Percentiles rank a stretch among this genome's conserved stretches.
Conservation (phyloP, 2,888 invertebrate species). For the Marasmarcha lunaedactyla region DNA sequence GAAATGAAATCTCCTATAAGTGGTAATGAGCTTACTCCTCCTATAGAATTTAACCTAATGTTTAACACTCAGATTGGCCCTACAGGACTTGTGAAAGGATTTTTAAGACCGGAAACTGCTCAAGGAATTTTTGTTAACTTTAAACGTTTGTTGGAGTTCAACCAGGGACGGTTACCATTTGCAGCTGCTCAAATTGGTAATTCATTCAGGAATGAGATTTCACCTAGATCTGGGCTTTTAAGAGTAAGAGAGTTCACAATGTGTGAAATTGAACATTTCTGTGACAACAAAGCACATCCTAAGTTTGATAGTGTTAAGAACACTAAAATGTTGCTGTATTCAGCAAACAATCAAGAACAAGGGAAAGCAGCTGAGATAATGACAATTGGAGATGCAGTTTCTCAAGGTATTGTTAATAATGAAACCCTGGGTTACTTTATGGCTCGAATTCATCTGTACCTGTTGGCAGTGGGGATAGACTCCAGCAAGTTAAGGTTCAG, state of each 20-base stretch:
- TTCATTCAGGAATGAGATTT: conserved; percentile 99
- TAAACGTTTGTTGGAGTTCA: conserved; percentile 96
- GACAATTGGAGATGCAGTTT: conserved; percentile 91
- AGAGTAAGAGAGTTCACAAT: conserved; percentile 98
- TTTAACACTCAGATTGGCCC: conserved; percentile 98
- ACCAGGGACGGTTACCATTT: conserved; percentile 95
- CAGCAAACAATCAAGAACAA: conserved; percentile 97
- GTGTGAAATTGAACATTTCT: conserved; percentile 99
- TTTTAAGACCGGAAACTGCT: conserved; percentile 97
- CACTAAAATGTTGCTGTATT: conserved; percentile 86
- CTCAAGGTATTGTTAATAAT: conserved; percentile 89
- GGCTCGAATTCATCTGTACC: conserved; percentile 92
- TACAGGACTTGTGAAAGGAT: conserved; percentile 93
- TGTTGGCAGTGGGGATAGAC: conserved; percentile 90
- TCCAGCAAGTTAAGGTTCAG: conserved; percentile 89
- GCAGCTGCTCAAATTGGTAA: conserved; percentile 99
- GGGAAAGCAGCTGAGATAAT: conserved; percentile 85
- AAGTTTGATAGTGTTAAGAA: conserved; percentile 87
- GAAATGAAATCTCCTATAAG: conserved; percentile 96
- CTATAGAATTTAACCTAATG: conserved; percentile 99
- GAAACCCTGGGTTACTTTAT: conserved; percentile 98
- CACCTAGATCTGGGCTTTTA: conserved; percentile 94
- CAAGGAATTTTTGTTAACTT: conserved; percentile 99
- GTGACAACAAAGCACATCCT: conserved; percentile 94
- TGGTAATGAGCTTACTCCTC: conserved; percentile 94